phyloP scores from a whole-genome alignment of 2,113 vertebrate species.

The Coturnix japonica region DNA sequence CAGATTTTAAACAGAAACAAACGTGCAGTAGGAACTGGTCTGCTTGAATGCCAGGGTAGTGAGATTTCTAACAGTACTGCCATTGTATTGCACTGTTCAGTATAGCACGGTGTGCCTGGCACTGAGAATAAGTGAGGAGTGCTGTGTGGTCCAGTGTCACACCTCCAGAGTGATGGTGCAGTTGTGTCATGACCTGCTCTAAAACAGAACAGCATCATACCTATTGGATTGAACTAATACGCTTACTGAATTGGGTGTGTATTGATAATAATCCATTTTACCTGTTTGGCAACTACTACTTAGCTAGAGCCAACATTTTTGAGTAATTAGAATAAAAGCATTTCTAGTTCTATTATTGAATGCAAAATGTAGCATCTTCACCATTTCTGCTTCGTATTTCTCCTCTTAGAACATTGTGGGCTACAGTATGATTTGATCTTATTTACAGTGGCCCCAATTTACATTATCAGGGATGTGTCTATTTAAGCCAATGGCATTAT shows the following conservation, averaged over 20 bases:
- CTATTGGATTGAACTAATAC: background rate
- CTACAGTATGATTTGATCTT: background rate
- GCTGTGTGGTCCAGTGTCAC: rapidly evolving
- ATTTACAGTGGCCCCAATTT: background rate
- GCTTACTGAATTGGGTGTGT: background rate
- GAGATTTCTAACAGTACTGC: rapidly evolving
- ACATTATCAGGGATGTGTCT: slow-evolving; percentile 3
- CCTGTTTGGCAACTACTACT: background rate
- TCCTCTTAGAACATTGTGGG: background rate
- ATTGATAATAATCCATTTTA: background rate
- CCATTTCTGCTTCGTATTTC: background rate
- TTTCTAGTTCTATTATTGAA: background rate
- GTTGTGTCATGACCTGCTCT: background rate
- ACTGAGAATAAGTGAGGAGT: background rate
- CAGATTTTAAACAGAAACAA: background rate
- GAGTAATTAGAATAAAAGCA: background rate
- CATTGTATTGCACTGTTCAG: background rate
- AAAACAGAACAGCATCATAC: background rate
- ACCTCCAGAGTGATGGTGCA: background rate
- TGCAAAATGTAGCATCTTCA: background rate
- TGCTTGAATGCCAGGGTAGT: background rate
- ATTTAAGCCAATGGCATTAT: background rate
- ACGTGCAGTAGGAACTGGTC: background rate
- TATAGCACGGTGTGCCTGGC: background rate
- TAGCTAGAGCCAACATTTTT: background rate